Evolutionary conservation across 2,797 vertebrate genomes (phyloP).

Genomic region (Kryptopterus vitreolus): DNA sequence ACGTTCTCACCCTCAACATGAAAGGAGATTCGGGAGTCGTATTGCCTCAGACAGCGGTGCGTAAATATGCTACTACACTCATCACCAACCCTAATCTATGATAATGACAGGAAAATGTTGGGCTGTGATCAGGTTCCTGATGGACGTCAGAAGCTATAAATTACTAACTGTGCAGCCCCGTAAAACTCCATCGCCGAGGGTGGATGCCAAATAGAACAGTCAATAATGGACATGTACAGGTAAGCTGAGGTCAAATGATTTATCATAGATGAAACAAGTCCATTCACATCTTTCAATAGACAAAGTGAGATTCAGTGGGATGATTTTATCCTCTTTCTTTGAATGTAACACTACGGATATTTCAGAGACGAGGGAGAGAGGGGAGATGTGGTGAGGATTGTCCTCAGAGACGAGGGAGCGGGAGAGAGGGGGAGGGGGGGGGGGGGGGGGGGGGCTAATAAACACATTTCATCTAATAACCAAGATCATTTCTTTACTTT

Average conservation of each 20-base stretch:
- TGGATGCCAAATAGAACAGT: neutral
- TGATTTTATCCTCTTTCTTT: neutral
- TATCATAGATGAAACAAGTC: neutral
- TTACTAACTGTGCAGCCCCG: neutral
- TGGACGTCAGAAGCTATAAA: slow-evolving; percentile 20
- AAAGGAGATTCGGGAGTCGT: slow-evolving; percentile 1
- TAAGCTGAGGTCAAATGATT: neutral
- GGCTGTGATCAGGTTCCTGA: slow-evolving; percentile 16
- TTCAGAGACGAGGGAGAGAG: too few relatives aligned
- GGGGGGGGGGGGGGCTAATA: neutral
- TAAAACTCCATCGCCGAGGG: neutral
- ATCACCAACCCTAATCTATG: neutral
- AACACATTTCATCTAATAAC: neutral
- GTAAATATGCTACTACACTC: slow-evolving; percentile 7
- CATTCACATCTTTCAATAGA: neutral
- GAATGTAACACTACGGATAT: neutral
- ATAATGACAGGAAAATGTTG: slow-evolving; percentile 10
- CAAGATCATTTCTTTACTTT: neutral
- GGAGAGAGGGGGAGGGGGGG: too few relatives aligned
- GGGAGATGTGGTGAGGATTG: neutral
- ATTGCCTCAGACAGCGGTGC: slow-evolving; percentile 6
- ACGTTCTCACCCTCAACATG: neutral
- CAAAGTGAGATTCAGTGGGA: neutral
- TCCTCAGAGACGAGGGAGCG: too few relatives aligned
- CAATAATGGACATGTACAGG: neutral